Conservation (phyloP, 2,797 vertebrate species). For the Epinephelus malabaricus region DNA sequence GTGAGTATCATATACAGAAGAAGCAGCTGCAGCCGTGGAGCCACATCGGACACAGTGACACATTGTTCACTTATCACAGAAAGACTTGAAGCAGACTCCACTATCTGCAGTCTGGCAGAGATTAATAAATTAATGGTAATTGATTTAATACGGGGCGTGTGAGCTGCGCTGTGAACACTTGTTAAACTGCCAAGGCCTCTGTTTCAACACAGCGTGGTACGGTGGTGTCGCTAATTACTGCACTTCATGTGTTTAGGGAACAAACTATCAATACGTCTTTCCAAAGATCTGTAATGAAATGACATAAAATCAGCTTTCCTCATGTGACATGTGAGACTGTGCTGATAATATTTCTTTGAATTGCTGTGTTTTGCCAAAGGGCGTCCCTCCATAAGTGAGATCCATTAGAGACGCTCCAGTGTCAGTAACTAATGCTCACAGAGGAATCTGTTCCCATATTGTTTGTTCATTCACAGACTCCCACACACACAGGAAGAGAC, state of each 20-base stretch:
- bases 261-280: neutral
- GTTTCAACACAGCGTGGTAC: slow-evolving; percentile 8
- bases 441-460: slow-evolving; percentile 11
- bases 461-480: slow-evolving; percentile 28
- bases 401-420: slow-evolving; percentile 9
- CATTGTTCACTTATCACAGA: slow-evolving; percentile 22
- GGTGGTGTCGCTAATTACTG: slow-evolving; percentile 16
- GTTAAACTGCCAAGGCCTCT: slow-evolving; percentile 18
- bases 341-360: neutral
- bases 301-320: slow-evolving; percentile 5
- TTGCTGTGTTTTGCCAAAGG: slow-evolving; percentile 19
- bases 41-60: neutral
- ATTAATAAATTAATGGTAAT: slow-evolving; percentile 53
- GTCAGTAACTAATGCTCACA: slow-evolving; percentile 16
- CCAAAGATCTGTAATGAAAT: slow-evolving; percentile 13
- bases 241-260: neutral
- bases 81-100: slow-evolving; percentile 17
- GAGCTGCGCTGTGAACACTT: slow-evolving; percentile 25
- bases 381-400: slow-evolving; percentile 3
- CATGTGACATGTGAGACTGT: neutral
- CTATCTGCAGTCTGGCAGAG: slow-evolving; percentile 50
- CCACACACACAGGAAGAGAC: slow-evolving; percentile 24
- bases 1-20: slow-evolving; percentile 13
- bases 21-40: neutral
- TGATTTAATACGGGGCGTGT: slow-evolving; percentile 41